Evolutionary conservation across 1,140 invertebrate genomes (phyloP).

Genomic region (Lordiphosa mommai): DNA sequence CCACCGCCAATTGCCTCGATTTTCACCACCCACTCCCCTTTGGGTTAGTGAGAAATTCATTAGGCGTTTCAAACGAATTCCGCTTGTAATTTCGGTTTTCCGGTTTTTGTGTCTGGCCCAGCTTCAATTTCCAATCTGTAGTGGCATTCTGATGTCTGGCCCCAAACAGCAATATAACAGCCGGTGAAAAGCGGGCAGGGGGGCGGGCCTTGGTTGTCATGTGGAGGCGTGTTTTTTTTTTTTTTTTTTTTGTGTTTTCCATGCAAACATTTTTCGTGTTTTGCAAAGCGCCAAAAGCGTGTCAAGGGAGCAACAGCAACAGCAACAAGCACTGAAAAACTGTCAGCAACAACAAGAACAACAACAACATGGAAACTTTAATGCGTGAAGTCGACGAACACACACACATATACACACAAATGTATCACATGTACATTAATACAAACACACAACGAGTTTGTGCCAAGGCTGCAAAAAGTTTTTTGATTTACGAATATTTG

Average conservation of each 20-base stretch:
- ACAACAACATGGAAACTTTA: constrained; percentile 8
- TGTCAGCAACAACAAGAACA: constrained; percentile 1
- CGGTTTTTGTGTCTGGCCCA: background rate
- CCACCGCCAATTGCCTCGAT: background rate
- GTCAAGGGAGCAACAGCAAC: constrained; percentile 8
- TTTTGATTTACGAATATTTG: constrained; percentile 7
- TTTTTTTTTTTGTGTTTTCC: constrained; percentile 6
- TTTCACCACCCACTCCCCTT: background rate
- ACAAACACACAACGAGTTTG: constrained; percentile 5
- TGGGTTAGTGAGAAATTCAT: background rate
- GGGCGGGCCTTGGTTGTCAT: background rate
- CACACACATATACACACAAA: background rate
- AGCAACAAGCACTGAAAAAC: constrained; percentile 3
- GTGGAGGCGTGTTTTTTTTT: background rate
- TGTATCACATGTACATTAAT: background rate
- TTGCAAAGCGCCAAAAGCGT: constrained; percentile 11
- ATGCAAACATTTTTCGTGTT: constrained; percentile 11
- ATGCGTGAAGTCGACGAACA: constrained; percentile 9
- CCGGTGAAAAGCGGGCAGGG: background rate
- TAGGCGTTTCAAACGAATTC: constrained; percentile 5
- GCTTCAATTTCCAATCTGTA: constrained; percentile 9
- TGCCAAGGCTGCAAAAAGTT: constrained; percentile 7
- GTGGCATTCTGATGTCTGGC: constrained; percentile 8
- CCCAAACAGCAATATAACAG: background rate
- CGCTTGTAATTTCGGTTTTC: background rate